These are phyloP conservation scores for Takifugu flavidus DNA, from an alignment of 2,113 vertebrate genomes.

Conservation along the genomic window DNA sequence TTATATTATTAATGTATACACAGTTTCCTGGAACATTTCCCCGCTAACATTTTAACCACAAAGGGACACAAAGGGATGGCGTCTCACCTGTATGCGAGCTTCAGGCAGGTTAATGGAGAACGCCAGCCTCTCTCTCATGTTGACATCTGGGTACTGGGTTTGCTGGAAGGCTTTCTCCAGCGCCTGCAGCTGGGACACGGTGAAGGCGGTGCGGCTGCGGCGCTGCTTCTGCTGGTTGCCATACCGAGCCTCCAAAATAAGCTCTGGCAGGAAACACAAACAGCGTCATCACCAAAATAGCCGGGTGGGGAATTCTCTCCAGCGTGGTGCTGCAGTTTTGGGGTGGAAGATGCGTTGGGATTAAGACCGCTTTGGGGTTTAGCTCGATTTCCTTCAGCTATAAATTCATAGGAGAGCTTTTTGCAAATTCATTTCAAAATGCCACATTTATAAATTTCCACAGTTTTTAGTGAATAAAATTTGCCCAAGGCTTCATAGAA, in stretches of 20 bases:
- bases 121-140: constrained; percentile 79
- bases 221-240: constrained; percentile 78
- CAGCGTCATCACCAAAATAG: neutral
- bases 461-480: too few species aligned
- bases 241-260: constrained; percentile 75
- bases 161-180: constrained; percentile 80
- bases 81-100: constrained; percentile 78
- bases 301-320: neutral
- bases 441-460: too few species aligned
- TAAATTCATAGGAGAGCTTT: too few species aligned
- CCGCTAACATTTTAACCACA: neutral
- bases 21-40: too few species aligned
- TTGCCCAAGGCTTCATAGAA: too few species aligned
- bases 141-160: constrained; percentile 80
- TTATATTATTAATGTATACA: too few species aligned
- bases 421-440: too few species aligned
- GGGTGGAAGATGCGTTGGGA: too few species aligned
- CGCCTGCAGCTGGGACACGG: constrained; percentile 73
- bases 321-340: neutral
- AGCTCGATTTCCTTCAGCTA: too few species aligned
- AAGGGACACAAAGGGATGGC: neutral
- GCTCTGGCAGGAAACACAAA: constrained; percentile 56
- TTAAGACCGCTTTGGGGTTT: too few species aligned
- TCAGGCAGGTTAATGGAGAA: constrained; percentile 79
- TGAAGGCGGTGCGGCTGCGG: constrained; percentile 78